Evolutionary conservation across 2,797 vertebrate species (phyloP).

Genomic region (Aselliscus stoliczkanus): DNA sequence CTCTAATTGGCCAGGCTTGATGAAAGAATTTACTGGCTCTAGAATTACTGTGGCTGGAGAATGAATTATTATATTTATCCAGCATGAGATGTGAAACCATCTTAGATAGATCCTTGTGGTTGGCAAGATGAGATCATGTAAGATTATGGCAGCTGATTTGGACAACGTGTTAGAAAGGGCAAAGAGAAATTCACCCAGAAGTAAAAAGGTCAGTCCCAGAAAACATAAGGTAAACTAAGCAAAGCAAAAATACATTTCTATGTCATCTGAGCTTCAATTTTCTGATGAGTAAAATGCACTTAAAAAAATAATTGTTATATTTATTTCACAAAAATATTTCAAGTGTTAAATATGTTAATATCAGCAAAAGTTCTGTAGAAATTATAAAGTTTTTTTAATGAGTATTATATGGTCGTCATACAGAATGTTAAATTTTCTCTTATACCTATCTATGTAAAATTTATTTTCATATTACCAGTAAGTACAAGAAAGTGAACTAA

Average conservation of each 20-base stretch:
- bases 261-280: background rate
- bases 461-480: background rate
- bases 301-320: background rate
- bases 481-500: background rate
- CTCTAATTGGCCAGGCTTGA: background rate
- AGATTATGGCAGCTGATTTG: background rate
- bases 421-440: background rate
- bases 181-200: background rate
- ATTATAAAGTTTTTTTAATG: background rate
- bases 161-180: background rate
- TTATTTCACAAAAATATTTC: background rate
- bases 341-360: background rate
- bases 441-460: background rate
- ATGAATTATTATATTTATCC: background rate
- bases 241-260: slow-evolving; percentile 3
- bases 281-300: background rate
- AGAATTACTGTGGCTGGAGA: background rate
- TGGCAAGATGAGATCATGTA: background rate
- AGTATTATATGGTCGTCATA: background rate
- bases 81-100: background rate
- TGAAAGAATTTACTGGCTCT: background rate
- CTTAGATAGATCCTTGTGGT: background rate
- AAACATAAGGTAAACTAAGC: background rate
- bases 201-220: background rate
- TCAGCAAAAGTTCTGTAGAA: background rate